These are phyloP conservation scores for Xylocopa sonorina DNA, from an alignment of 1,140 invertebrate species.

Conservation along the genomic window DNA sequence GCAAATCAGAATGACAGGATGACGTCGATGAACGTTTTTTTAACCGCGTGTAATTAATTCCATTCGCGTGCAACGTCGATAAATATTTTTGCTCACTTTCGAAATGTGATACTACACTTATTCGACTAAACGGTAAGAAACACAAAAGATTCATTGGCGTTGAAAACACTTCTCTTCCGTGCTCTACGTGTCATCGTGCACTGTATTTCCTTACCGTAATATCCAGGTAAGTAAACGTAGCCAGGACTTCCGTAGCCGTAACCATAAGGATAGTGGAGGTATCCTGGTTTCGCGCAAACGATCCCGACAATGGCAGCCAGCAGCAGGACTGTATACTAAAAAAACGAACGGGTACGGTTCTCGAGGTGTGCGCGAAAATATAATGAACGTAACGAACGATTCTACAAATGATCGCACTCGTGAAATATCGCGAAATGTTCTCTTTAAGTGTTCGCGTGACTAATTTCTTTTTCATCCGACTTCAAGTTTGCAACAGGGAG, in stretches of 20 bases:
- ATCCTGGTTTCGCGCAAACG: constrained; percentile 66
- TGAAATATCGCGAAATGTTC: too few species aligned
- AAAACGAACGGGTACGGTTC: background rate
- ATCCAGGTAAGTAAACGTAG: constrained; percentile 59
- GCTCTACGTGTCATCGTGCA: background rate
- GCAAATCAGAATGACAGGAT: constrained; percentile 20
- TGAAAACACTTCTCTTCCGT: background rate
- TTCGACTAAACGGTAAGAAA: background rate
- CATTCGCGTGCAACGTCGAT: constrained; percentile 20
- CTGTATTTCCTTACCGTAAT: constrained; percentile 47
- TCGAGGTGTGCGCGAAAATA: background rate
- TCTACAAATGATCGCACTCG: background rate
- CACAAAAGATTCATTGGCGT: constrained; percentile 47
- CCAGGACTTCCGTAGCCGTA: constrained; percentile 46
- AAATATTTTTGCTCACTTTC: constrained; percentile 16
- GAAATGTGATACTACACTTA: too few species aligned
- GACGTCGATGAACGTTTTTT: constrained; percentile 44
- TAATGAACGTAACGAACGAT: background rate
- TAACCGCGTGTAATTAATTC: background rate
- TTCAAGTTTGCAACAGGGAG: too few species aligned
- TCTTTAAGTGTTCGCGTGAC: too few species aligned
- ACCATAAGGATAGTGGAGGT: constrained; percentile 49
- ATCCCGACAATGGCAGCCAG: constrained; percentile 61
- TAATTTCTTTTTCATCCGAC: too few species aligned
- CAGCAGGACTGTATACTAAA: constrained; percentile 66